Base-by-base conservation (phyloP, 2,113 vertebrate genomes). In the Hippocampus comes region DNA sequence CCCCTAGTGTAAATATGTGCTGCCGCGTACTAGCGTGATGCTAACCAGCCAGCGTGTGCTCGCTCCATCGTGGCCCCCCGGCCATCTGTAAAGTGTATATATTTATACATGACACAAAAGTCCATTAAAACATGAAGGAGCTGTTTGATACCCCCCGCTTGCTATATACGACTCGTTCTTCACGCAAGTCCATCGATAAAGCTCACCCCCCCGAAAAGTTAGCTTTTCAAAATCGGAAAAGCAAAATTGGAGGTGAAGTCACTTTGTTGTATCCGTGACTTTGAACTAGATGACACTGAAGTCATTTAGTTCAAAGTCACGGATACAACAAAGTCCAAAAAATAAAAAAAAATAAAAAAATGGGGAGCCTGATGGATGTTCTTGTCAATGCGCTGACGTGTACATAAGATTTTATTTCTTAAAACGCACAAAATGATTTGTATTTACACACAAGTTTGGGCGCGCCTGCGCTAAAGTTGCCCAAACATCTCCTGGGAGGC, bases 401-500 rank as follows among this genome's bases (percentile, higher is more conserved):
- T 66, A 66, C 64, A 48, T 27, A 66, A 66, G 64, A 34, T 34
- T 34, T 66, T 66, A 66, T 66, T 66, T 25, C 48, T 66, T 66
- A 66, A 66, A 66, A 66, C 25, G 8, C 42, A 65, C 38, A 55
- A 71, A 21, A n/a, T 57, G 0, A 56, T 34, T 67, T 71, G 53
- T 76, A 76, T 72, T 46, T 76, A 79, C 77, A 86, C 14, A 4
- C 1, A 3, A 12, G 12, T 15, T 55, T 51, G 18, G 17, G 18
- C 7, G 21, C 1, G 17, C 5, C n/a, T 8, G 15, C 18, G 18
- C 78, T 78, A 82, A 34, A 30, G 27, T 25, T 3, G 57, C 63
- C 95, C 96, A 72, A 96, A 97, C 94, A 96, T 95, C 86, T 98
- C 96, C 77, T 98, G 95, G 5, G 96, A 98, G 55, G 96, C 94